phyloP scores from a whole-genome alignment of 2,113 vertebrate genomes.

The Forbesichthys papilliferus region DNA sequence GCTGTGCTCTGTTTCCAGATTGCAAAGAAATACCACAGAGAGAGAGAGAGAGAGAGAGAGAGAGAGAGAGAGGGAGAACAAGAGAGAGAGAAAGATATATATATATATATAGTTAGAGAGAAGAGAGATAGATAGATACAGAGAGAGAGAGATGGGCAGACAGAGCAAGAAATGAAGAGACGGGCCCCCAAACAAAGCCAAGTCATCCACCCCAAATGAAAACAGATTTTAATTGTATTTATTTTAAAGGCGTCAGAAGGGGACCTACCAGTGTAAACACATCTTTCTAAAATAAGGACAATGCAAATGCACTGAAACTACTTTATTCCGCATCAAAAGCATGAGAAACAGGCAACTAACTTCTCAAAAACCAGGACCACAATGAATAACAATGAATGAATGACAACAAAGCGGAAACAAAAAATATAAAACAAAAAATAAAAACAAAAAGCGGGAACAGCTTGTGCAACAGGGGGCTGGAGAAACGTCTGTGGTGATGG shows the following conservation, averaged over 20 bases:
- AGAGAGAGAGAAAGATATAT: conserved; percentile 9
- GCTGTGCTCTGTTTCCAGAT: conserved; percentile 77
- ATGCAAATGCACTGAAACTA: background rate
- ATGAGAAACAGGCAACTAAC: background rate
- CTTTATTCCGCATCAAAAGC: conserved; percentile 11
- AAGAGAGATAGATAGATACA: background rate
- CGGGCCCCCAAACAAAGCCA: background rate
- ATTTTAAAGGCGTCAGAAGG: background rate
- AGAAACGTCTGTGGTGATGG: background rate
- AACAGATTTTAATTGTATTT: background rate
- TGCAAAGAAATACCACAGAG: conserved; percentile 54
- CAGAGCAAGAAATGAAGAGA: background rate
- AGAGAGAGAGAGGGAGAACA: conserved; percentile 11
- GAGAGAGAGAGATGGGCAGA: conserved; percentile 3
- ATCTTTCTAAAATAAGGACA: background rate
- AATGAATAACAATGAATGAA: background rate
- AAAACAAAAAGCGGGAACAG: too few species aligned
- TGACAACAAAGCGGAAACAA: too few species aligned
- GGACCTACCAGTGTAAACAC: too few species aligned
- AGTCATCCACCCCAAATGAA: background rate
- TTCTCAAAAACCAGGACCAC: background rate
- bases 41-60: conserved; percentile 40
- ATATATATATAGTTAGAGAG: background rate
- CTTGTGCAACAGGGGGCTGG: too few species aligned
- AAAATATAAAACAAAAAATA: too few species aligned